Evolutionary conservation across 1,140 invertebrate genomes (phyloP).

Genomic region (Rhopalosiphum padi): DNA sequence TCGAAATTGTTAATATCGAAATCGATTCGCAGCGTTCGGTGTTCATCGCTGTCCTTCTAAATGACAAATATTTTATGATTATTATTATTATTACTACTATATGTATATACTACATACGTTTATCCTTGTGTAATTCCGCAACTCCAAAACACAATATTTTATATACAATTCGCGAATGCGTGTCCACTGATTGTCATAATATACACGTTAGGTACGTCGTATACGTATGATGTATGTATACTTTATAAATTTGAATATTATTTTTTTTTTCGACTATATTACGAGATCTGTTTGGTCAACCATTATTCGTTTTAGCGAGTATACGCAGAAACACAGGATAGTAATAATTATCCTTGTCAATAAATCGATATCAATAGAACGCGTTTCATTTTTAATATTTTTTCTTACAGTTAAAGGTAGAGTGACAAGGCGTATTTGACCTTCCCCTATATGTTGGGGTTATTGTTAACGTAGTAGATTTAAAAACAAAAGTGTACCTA

Average conservation of each 20-base stretch:
- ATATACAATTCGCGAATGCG: neutral
- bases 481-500: neutral
- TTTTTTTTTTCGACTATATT: neutral
- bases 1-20: slow-evolving; percentile 18
- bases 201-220: neutral
- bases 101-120: neutral
- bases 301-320: neutral
- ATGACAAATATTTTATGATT: neutral
- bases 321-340: neutral
- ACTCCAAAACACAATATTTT: neutral
- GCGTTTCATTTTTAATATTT: neutral
- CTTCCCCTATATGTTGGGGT: neutral
- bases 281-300: neutral
- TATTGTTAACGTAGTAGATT: neutral
- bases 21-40: neutral
- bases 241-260: neutral
- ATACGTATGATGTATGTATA: neutral
- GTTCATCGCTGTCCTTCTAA: neutral
- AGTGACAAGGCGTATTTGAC: neutral
- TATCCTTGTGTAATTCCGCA: neutral
- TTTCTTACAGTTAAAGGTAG: neutral
- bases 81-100: neutral
- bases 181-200: neutral
- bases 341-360: neutral
- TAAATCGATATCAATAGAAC: neutral